These are phyloP conservation scores for Heptranchias perlo DNA, from an alignment of 2,113 vertebrate genomes.

Conservation along the genomic window DNA sequence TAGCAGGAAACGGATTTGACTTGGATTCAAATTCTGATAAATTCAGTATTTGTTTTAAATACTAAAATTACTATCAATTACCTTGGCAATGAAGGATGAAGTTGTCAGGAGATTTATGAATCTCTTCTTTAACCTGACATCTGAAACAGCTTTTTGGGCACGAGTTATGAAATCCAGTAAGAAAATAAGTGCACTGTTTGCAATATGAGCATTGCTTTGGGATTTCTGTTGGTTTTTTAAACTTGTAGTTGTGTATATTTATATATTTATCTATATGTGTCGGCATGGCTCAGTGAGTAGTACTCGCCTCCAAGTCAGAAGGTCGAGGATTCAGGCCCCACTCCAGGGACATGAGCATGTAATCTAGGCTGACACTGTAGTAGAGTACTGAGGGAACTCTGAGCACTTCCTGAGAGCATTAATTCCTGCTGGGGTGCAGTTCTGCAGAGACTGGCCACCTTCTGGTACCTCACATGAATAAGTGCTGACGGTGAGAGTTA, in stretches of 20 bases:
- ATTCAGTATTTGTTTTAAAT: no score
- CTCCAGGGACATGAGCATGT: neutral
- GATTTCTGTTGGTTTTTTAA: neutral
- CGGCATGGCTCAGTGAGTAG: neutral
- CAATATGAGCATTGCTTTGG: neutral
- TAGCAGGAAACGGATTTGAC: neutral
- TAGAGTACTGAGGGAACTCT: neutral
- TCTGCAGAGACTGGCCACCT: neutral
- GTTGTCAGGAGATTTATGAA: neutral
- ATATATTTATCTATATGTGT: neutral
- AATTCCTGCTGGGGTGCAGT: neutral
- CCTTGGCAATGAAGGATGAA: neutral
- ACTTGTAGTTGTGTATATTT: neutral
- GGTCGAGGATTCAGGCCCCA: neutral
- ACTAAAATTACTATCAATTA: neutral
- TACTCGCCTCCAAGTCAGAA: neutral
- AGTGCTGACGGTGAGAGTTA: neutral
- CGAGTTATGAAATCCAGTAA: neutral
- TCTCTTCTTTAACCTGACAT: neutral
- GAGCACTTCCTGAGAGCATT: neutral
- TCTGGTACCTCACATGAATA: neutral
- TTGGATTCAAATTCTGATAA: neutral
- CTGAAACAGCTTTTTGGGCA: neutral
- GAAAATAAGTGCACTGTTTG: neutral
- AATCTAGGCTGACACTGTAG: neutral